Percentiles rank a stretch among this genome's conserved stretches.
phyloP scores from a whole-genome alignment of 2,797 vertebrate species.

The Tragopan temminckii region DNA sequence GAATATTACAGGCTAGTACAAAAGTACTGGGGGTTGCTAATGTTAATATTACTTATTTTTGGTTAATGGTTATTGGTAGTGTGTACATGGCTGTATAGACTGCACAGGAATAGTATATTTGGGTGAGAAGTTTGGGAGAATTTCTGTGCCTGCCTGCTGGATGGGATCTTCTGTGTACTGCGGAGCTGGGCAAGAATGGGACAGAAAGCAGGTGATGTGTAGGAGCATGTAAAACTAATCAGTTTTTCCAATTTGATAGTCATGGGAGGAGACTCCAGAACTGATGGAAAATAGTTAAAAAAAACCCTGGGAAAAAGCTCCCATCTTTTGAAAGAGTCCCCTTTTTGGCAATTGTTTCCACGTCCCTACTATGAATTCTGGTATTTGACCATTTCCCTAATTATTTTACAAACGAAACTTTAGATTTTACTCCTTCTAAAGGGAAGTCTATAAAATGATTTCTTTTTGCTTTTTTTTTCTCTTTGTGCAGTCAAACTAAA shows the following conservation, averaged over 20 bases:
- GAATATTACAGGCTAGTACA: not conserved
- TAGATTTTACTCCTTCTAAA: constrained; percentile 55
- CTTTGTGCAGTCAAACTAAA: constrained; percentile 57
- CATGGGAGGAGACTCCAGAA: not conserved
- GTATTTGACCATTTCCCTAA: constrained; percentile 22
- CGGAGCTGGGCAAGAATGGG: fast-evolving
- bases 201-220: not conserved
- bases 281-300: not conserved
- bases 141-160: not conserved
- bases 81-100: not conserved
- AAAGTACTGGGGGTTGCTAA: not conserved
- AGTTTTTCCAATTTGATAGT: not conserved
- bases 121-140: not conserved
- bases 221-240: not conserved
- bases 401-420: constrained; percentile 58
- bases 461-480: not conserved
- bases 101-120: not conserved
- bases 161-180: not conserved
- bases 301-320: not conserved
- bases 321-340: not conserved
- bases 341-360: not conserved
- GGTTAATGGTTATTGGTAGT: not conserved
- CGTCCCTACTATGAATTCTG: constrained; percentile 1
- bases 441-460: constrained; percentile 41
- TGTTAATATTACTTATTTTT: not conserved